Evolutionary conservation across 1,140 invertebrate genomes (phyloP).

Genomic region (Eriocheir sinensis): DNA sequence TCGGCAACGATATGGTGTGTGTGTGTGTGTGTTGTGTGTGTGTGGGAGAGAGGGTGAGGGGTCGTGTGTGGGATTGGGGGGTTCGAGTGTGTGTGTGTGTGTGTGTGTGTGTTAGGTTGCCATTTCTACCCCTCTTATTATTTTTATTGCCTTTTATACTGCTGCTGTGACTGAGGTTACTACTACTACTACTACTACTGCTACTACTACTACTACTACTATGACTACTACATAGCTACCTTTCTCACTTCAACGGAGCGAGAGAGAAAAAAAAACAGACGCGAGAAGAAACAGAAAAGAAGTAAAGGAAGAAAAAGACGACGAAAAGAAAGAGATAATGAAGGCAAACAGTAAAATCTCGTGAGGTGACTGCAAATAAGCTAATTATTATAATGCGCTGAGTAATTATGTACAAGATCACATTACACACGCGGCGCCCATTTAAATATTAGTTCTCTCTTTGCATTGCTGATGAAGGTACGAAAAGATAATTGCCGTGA

Average conservation of each 20-base stretch:
- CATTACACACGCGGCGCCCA: not conserved
- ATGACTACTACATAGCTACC: not conserved
- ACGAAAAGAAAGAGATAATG: not conserved
- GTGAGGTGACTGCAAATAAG: not conserved
- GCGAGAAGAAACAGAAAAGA: not conserved
- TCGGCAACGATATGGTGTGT: too few relatives aligned
- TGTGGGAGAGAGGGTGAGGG: too few relatives aligned
- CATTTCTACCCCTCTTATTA: too few relatives aligned
- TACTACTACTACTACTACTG: not conserved
- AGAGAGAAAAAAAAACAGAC: not conserved
- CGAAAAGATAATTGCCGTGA: too few relatives aligned
- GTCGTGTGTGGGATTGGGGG: too few relatives aligned
- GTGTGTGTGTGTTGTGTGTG: too few relatives aligned
- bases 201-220: not conserved
- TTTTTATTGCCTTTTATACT: not conserved
- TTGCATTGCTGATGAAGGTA: not conserved
- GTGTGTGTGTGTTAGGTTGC: too few relatives aligned
- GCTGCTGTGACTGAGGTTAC: not conserved
- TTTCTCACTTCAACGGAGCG: not conserved
- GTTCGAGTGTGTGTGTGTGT: too few relatives aligned
- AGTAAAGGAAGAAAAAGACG: not conserved
- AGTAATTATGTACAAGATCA: not conserved
- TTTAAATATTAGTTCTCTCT: not conserved
- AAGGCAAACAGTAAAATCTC: not conserved
- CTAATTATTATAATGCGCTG: not conserved